Percentiles rank a stretch among this genome's conserved stretches.
phyloP scores from a whole-genome alignment of 2,113 vertebrate species.

The Poeciliopsis occidentalis region DNA sequence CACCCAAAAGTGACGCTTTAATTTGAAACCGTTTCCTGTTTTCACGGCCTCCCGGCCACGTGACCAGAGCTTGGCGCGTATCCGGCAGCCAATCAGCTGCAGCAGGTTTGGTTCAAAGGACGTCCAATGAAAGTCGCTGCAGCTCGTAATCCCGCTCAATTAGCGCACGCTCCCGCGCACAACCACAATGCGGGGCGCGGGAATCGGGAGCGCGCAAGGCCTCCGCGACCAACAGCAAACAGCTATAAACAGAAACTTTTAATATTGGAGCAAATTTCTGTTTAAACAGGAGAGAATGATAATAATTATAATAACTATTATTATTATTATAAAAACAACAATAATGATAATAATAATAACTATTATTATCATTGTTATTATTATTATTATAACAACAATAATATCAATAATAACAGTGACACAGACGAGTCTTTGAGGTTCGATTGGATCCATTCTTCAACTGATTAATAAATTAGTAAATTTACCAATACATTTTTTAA shows the following conservation, averaged over 20 bases:
- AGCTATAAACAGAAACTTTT: no score
- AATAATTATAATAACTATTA: no score
- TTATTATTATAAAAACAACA: no score
- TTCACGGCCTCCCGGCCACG: neutral
- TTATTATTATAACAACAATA: no score
- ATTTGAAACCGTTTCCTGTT: neutral
- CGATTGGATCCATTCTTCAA: neutral
- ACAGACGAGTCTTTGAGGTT: neutral
- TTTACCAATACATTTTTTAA: neutral
- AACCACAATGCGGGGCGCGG: conserved; percentile 58
- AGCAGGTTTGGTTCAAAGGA: conserved; percentile 48
- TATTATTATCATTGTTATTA: no score
- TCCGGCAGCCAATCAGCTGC: conserved; percentile 19
- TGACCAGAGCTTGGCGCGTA: neutral
- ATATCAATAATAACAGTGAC: no score
- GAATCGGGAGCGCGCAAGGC: conserved; percentile 20
- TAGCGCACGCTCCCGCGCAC: conserved; percentile 64
- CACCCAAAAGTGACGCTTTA: no score
- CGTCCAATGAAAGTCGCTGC: conserved; percentile 54
- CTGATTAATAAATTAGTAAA: neutral
- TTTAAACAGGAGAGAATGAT: neutral
- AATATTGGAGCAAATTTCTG: neutral
- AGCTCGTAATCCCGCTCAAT: conserved; percentile 69
- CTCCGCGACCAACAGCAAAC: neutral
- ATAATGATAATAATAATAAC: no score